Base-by-base conservation (phyloP, 2,888 invertebrate genomes). In the Campaea margaritaria region DNA sequence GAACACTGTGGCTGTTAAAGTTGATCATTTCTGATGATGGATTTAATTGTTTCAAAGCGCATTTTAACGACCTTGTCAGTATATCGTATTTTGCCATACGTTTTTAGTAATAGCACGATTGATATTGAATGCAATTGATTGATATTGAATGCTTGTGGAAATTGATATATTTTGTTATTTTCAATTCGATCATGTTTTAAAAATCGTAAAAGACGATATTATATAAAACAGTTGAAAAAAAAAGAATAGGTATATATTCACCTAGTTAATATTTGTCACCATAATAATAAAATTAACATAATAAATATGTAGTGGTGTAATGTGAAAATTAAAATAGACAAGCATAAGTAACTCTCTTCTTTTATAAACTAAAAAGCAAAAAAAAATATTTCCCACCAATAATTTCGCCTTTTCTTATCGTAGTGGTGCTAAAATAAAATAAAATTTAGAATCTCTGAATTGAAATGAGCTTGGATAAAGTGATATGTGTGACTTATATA, bases 1-100 rank as follows among this genome's bases (percentile, higher is more conserved):
- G 47, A 97, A 97, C 84, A 96, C 96, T 65, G 97, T 98, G 39
- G 96, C 97, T 53, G 97, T 98, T 58, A 96, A 97, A 90, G 97
- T 98, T 65, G 97, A 98, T 88, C 98, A 98, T 88, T 98, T 98
- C 89, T 97, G 79, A 65, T 56, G 14, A 45, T n/a, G 42, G 21
- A 10, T 41, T 39, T 8, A 41, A 4, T 11, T 1, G 2, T 36
- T 36, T 27, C 39, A 8, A 10, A 12, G 16, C 2, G 0, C 4
- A n/a, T 12, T 27, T 46, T 28, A 41, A 21, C 46, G 10, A n/a
- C 0, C 2, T 48, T 45, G 43, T 51, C 16, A 38, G 39, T 14
- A 16, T 49, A 34, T 51, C 36, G 11, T 14, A 14, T 44, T 44
- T 52, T 52, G 45, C 52, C 44, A 38, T 52, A 44, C n/a, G 0